Conservation (phyloP, 2,113 vertebrate genomes). For the Xenopus borealis region DNA sequence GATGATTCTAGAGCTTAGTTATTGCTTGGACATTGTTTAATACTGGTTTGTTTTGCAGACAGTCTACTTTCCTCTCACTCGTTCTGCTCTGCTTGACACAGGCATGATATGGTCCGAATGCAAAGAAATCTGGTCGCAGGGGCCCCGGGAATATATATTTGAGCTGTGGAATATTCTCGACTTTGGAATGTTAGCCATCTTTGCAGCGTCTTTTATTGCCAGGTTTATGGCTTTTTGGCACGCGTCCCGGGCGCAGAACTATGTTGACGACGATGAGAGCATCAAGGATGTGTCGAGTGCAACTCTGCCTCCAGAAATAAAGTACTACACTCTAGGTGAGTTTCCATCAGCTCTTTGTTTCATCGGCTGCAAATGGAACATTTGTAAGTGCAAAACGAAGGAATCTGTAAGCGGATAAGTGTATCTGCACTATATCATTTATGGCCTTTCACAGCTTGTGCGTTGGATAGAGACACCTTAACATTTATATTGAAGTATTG, state of each 20-base stretch:
- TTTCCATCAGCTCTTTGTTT: conserved; percentile 39
- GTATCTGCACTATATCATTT: no score
- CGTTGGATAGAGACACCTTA: no score
- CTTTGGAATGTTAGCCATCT: conserved; percentile 92
- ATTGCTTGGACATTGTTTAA: conserved; percentile 72
- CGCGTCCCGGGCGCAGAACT: conserved; percentile 83
- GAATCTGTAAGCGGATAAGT: no score
- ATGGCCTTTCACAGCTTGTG: no score
- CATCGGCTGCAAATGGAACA: neutral
- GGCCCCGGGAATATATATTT: conserved; percentile 89
- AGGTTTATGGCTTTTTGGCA: conserved; percentile 96
- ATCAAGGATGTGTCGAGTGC: conserved; percentile 73
- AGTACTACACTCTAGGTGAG: conserved; percentile 92
- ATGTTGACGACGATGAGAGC: conserved; percentile 74
- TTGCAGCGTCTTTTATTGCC: conserved; percentile 89
- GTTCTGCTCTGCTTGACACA: conserved; percentile 52
- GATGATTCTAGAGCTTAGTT: no score
- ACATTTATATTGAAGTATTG: no score
- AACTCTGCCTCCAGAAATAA: conserved; percentile 79
- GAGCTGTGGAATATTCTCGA: conserved; percentile 96
- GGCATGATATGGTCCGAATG: conserved; percentile 97
- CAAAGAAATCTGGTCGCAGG: conserved; percentile 91
- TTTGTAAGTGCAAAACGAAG: no score
- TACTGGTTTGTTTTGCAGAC: conserved; percentile 43
- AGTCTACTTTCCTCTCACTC: neutral